phyloP scores from a whole-genome alignment of 2,797 vertebrate species.

The Benthosema pterotum region DNA sequence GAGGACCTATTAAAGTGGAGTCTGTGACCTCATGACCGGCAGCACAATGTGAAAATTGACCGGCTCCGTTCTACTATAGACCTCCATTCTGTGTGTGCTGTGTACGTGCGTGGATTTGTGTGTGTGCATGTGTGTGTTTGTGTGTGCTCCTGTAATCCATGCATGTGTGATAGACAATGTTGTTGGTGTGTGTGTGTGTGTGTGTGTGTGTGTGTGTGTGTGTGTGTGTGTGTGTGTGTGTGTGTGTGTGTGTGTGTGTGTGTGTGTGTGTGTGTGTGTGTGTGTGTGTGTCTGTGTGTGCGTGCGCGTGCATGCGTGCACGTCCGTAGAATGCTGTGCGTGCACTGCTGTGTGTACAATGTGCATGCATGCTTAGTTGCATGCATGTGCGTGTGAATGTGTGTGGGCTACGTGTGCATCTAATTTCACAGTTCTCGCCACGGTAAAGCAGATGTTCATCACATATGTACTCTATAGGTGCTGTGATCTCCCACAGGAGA shows the following conservation, averaged over 20 bases:
- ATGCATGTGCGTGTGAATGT: slow-evolving; percentile 9
- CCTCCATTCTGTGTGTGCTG: slow-evolving; percentile 17
- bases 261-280: no score
- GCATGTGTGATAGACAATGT: no score
- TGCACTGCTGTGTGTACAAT: not conserved
- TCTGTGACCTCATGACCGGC: slow-evolving; percentile 57
- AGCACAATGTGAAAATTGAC: slow-evolving; percentile 74
- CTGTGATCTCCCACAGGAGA: slow-evolving; percentile 3
- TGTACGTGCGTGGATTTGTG: slow-evolving; percentile 12
- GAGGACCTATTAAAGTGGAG: slow-evolving; percentile 51
- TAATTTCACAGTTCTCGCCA: slow-evolving; percentile 45
- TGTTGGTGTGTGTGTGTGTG: no score
- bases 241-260: no score
- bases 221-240: no score
- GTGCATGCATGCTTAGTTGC: slow-evolving; percentile 3
- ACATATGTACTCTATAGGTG: slow-evolving; percentile 50
- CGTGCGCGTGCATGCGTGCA: not conserved
- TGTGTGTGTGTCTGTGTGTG: not conserved
- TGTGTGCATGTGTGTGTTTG: not conserved
- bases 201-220: no score
- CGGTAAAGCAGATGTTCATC: slow-evolving; percentile 63
- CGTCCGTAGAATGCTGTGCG: not conserved
- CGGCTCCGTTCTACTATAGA: slow-evolving; percentile 51
- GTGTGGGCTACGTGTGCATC: slow-evolving; percentile 18
- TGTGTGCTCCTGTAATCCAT: not conserved